Base-by-base conservation (phyloP, 1,140 invertebrate genomes). In the Belonocnema kinseyi region DNA sequence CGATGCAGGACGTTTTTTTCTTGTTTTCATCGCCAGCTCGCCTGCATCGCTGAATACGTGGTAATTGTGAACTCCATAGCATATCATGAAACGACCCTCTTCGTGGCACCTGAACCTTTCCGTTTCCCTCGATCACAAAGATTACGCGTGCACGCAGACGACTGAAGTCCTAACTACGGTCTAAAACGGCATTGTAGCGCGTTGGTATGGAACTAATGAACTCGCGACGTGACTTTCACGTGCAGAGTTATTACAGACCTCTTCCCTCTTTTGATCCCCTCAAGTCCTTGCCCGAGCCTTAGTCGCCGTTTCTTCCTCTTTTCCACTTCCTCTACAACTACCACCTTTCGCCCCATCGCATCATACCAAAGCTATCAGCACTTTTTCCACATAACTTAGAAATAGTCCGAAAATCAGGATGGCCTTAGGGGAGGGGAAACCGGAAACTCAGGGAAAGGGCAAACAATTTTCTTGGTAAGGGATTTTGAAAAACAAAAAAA, bases 131-230 rank as follows among this genome's bases (percentile, higher is more conserved):
- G 82, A 83, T 83, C 78, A 80, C 77, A 80, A 81, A 81, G 82
- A 83, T 83, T 83, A 81, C 75, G 58, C 76, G 77, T 75, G 80
- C 82, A 83, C 80, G 82, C 82, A 83, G 66, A 51, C 74, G 46
- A 70, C 50, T 76, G 75, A 72, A 51, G 77, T 84, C 79, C 83
- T 85, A 87, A 87, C 87, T 83, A 82, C 83, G 82, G 81, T 86
- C 82, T 86, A 85, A 87, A 85, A 82, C 83, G 81, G 84, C 88
- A 88, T 85, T 88, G 85, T 83, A 80, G 85, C 88, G 88, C 88
- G 87, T 88, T 84, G 79, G 86, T 88, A 88, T 87, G 87, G 88
- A 88, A 89, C 88, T 89, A 89, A 89, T 89, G 87, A 89, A 89
- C 88, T 88, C 88, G 83, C 86, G 83, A 85, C 80, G 79, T 74